Conservation (phyloP, 2,888 invertebrate genomes). For the Amblyjoppa fuscipennis region DNA sequence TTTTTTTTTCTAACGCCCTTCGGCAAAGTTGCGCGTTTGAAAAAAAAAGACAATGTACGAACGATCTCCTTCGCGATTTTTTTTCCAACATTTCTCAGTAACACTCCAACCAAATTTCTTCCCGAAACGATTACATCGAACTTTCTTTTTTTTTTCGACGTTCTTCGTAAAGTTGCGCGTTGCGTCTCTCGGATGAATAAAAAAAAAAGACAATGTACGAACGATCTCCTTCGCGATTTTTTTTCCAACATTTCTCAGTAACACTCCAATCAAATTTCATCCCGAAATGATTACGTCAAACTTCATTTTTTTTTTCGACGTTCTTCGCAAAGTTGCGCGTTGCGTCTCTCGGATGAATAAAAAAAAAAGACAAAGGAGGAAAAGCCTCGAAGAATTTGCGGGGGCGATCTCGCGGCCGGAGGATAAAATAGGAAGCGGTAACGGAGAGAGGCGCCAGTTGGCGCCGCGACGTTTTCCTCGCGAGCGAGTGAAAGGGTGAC, state of each 20-base stretch:
- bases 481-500: conserved; percentile 19
- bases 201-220: too few relatives aligned
- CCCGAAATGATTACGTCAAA: not conserved
- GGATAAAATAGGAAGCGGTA: not conserved
- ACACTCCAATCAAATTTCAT: not conserved
- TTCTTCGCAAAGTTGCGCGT: not conserved
- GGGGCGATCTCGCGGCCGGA: not conserved
- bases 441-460: conserved; percentile 38
- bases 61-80: not conserved
- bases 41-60: too few relatives aligned
- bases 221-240: not conserved
- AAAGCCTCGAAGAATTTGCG: conserved; percentile 22
- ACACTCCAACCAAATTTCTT: not conserved
- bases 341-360: not conserved
- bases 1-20: not conserved
- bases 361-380: not conserved
- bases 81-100: not conserved
- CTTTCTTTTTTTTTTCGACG: not conserved
- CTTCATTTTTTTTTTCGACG: not conserved
- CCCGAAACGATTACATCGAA: not conserved
- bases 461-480: conserved; percentile 45
- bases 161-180: not conserved
- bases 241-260: not conserved
- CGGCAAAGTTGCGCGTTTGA: not conserved
- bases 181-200: not conserved